A percentile compares a stretch with the other conserved stretches of the same genome.
Conservation (phyloP, 2,888 invertebrate genomes). For the Macropis europaea region DNA sequence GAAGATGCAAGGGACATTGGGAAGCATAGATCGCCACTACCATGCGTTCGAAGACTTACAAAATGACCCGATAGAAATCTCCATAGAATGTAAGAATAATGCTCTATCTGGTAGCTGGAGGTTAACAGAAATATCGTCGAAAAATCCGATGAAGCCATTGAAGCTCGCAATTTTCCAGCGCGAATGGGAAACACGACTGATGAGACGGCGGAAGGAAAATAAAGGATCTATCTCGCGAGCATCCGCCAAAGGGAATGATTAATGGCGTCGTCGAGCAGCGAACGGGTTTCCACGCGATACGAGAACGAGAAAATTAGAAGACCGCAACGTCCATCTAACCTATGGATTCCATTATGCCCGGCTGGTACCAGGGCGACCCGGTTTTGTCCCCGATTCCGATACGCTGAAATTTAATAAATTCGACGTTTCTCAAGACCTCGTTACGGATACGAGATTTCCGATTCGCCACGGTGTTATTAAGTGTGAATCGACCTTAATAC, state of each 20-base stretch:
- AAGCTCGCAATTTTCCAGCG: constrained; percentile 6
- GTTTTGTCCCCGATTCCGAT: constrained; percentile 29
- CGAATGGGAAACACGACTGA: constrained; percentile 10
- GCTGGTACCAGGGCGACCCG: not conserved
- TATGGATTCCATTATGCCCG: constrained; percentile 41
- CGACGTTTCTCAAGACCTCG: constrained; percentile 42
- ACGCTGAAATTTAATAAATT: constrained; percentile 50
- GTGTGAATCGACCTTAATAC: constrained; percentile 62
- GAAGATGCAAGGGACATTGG: no score
- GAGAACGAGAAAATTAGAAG: constrained; percentile 42
- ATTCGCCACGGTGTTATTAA: constrained; percentile 49
- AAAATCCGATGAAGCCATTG: not conserved
- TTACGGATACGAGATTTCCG: constrained; percentile 53
- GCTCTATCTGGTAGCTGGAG: no score
- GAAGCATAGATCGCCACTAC: no score
- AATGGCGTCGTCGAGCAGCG: constrained; percentile 46
- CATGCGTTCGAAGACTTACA: no score
- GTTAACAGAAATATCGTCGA: not conserved
- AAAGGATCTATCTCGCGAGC: constrained; percentile 2
- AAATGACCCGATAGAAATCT: no score
- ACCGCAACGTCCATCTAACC: constrained; percentile 16
- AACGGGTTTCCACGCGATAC: constrained; percentile 60
- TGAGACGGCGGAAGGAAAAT: not conserved
- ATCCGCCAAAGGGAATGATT: constrained; percentile 54
- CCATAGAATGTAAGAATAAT: no score